These are phyloP conservation scores for Amyelois transitella DNA, from an alignment of 1,140 invertebrate genomes.

Conservation along the genomic window DNA sequence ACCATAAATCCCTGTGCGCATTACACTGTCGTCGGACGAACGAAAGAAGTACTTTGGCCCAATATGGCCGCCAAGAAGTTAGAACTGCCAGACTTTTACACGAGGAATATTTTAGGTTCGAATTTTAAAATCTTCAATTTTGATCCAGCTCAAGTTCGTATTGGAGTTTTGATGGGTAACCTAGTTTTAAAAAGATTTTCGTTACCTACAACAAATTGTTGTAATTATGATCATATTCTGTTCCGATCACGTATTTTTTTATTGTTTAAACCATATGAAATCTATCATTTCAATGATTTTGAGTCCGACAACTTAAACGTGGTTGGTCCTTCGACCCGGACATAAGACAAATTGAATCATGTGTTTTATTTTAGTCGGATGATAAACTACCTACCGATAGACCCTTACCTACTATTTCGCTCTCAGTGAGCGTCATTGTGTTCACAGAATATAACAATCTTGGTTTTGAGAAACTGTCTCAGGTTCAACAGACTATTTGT, in stretches of 20 bases:
- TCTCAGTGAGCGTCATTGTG: background rate
- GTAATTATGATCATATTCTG: too few species aligned
- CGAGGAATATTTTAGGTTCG: conserved; percentile 3
- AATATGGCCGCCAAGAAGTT: conserved; percentile 7
- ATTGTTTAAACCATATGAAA: too few species aligned
- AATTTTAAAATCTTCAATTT: background rate
- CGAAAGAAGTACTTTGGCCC: conserved; percentile 14
- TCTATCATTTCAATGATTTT: too few species aligned
- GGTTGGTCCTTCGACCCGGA: too few species aligned
- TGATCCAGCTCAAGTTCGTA: background rate
- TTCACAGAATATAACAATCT: background rate
- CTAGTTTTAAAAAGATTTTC: background rate
- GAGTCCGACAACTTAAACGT: too few species aligned
- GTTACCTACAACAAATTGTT: too few species aligned
- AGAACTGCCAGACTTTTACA: conserved; percentile 3
- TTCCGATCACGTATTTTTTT: too few species aligned
- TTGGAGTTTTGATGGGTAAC: background rate
- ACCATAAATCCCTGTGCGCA: conserved; percentile 28
- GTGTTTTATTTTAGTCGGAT: too few species aligned
- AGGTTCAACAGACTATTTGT: background rate
- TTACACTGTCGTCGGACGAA: conserved; percentile 25
- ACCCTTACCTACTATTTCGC: too few species aligned
- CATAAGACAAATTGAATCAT: too few species aligned
- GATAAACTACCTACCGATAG: too few species aligned
- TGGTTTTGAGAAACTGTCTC: background rate